Evolutionary conservation across 2,888 invertebrate genomes (phyloP), one percentile per base, ranked within the genome.

Genomic region (Philereme transversata): DNA sequence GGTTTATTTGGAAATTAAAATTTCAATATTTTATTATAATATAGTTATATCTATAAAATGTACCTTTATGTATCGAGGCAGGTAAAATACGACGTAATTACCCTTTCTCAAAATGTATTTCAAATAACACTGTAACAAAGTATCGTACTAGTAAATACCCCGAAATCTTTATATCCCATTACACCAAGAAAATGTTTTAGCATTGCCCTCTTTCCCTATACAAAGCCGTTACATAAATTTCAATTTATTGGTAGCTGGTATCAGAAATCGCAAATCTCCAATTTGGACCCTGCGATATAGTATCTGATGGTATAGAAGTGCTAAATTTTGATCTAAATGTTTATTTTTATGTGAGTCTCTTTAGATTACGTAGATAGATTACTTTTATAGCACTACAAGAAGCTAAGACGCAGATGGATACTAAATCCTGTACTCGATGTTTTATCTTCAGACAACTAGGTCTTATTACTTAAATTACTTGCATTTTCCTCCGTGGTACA

Each of bases 181-280:
- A 53, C 36, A 46, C 45, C 9, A 41, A 51, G 57, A 62, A 62
- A 55, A 55, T 60, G 55, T 43, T 60, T 55, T 35, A 43, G 43
- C 57, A 57, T 57, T 44, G 51, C 51, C 53, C 11, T 57, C 62
- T 38, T 64, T 55, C 46, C 53, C 57, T 57, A 64, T 64, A 57
- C 52, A 60, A 41, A 61, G 57, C 49, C 64, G 61, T 64, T 58
- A 64, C 58, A 64, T 64, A 64, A 64, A 64, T 64, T 64, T 61
- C 64, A 64, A 64, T 64, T 64, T 61, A 64, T 58, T 56, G 58
- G 52, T 52, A 4, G 36, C 56, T 44, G 36, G 58, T 64, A 59
- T 61, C 61, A 51, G 64, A 61, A 61, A 64, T 61, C 61, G 51
- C 60, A 61, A 61, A 64, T 64, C 57, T 61, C 53, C 61, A 59